These are phyloP conservation scores for Drosophila hydei DNA, from an alignment of 1,140 invertebrate genomes.

Conservation along the genomic window DNA sequence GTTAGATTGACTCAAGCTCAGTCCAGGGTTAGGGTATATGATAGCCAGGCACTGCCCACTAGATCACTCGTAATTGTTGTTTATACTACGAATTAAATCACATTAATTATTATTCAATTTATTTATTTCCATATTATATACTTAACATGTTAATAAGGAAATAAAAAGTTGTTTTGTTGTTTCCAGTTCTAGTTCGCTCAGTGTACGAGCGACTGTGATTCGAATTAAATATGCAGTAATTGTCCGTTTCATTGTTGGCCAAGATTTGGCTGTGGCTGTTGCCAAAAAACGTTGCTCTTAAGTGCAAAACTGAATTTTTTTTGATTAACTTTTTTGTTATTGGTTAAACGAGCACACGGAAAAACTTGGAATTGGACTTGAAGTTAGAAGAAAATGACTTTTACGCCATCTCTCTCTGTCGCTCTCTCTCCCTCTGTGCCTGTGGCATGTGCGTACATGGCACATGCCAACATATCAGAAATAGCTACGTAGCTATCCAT, in stretches of 20 bases:
- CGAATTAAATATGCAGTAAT: constrained; percentile 75
- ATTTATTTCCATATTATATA: too few relatives aligned
- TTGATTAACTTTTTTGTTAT: constrained; percentile 36
- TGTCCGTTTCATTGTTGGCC: constrained; percentile 69
- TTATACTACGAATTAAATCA: too few relatives aligned
- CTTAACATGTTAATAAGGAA: too few relatives aligned
- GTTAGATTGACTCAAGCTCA: too few relatives aligned
- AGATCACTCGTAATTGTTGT: too few relatives aligned
- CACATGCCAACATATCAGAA: constrained; percentile 40
- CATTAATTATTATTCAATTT: too few relatives aligned
- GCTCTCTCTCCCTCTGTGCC: neutral
- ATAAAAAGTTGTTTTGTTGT: too few relatives aligned
- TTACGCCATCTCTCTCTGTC: too few relatives aligned
- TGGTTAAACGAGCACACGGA: constrained; percentile 5
- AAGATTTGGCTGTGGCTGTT: constrained; percentile 61
- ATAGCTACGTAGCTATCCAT: neutral
- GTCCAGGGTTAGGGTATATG: too few relatives aligned
- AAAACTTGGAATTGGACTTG: neutral
- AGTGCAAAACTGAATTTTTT: constrained; percentile 74
- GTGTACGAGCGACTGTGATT: constrained; percentile 38
- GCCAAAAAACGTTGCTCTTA: constrained; percentile 55
- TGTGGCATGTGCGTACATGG: constrained; percentile 19
- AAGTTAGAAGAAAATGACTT: neutral
- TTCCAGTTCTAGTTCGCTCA: constrained; percentile 15
- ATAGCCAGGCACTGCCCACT: too few relatives aligned